Evolutionary conservation across 1,140 invertebrate genomes (phyloP), one percentile per base, ranked within the genome.

Genomic region (Drosophila simulans): DNA sequence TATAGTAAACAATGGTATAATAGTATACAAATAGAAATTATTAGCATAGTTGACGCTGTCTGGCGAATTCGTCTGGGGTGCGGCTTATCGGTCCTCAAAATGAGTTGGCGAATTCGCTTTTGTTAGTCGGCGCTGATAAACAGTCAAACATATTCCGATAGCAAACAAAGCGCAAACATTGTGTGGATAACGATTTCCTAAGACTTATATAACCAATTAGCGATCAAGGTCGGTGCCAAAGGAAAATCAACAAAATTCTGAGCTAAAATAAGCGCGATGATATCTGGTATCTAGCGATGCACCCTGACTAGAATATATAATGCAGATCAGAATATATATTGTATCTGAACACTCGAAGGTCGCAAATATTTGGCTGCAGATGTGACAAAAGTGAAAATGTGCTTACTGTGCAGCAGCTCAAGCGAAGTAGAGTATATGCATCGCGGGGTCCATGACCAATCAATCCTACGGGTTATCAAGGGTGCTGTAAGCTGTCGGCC

Each of bases 321-420:
- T 45, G 63, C 42, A 51, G 37, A 46, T 31, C 31, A 51, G 31
- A 64, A 48, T 55, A 60, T 48, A 59, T 46, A 34, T 12, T 52
- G 49, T 51, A 54, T 66, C 48, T 45, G 20, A 43, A 43, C 10
- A 20, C 15, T 56, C 53, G 74, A 76, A 76, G 73, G 73, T 57
- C 56, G 53, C 34, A 42, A 42, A 48, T 59, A 55, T 79, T 59
- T 60, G 54, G 60, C 70, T 65, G 64, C 62, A 65, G 60, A 75
- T 62, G 51, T 63, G 74, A 71, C 74, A 86, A 78, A 82, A 88
- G 83, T 86, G 79, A 86, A 78, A 82, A 57, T 68, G 31, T 64
- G 57, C 54, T 59, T 37, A 77, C 75, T 51, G 20, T 51, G 20
- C 20, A 22, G 73, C 46, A 65, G 43, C 48, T 51, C 56, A 53